A percentile compares a stretch with the other conserved stretches of the same genome.
These are phyloP conservation scores for Pelecanus crispus DNA, from an alignment of 2,113 vertebrate genomes.

Conservation along the genomic window DNA sequence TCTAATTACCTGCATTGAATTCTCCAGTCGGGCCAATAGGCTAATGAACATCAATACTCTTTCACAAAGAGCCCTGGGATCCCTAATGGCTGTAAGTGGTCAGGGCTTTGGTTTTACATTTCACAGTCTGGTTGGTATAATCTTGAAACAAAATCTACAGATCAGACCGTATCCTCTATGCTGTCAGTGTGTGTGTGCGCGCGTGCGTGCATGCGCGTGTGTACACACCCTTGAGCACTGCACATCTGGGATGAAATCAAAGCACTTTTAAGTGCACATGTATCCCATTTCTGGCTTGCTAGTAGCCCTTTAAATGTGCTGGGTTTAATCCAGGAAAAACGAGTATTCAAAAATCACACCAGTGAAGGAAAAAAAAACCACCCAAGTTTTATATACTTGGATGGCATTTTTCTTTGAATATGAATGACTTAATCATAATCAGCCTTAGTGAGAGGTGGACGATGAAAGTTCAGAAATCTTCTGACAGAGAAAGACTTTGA, in stretches of 20 bases:
- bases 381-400: slow-evolving; percentile 21
- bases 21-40: not conserved
- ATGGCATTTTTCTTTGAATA: slow-evolving; percentile 44
- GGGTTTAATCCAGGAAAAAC: slow-evolving; percentile 48
- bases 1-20: slow-evolving; percentile 46
- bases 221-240: not conserved
- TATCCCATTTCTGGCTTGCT: slow-evolving; percentile 32
- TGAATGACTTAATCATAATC: slow-evolving; percentile 15
- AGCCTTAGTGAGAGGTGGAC: not conserved
- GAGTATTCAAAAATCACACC: slow-evolving; percentile 38
- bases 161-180: not conserved
- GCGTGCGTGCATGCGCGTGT: not conserved
- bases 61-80: slow-evolving; percentile 31
- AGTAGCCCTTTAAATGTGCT: slow-evolving; percentile 17
- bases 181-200: not conserved
- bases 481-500: not conserved
- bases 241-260: slow-evolving; percentile 52
- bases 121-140: slow-evolving; percentile 28
- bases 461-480: slow-evolving; percentile 29
- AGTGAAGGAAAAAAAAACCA: not conserved
- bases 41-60: slow-evolving; percentile 40
- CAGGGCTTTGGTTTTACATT: slow-evolving; percentile 24
- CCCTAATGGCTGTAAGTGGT: slow-evolving; percentile 44
- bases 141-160: slow-evolving; percentile 52
- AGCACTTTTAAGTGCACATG: slow-evolving; percentile 6